Base-by-base conservation (phyloP, 2,797 vertebrate genomes). In the Melanotaenia maccullochi region DNA sequence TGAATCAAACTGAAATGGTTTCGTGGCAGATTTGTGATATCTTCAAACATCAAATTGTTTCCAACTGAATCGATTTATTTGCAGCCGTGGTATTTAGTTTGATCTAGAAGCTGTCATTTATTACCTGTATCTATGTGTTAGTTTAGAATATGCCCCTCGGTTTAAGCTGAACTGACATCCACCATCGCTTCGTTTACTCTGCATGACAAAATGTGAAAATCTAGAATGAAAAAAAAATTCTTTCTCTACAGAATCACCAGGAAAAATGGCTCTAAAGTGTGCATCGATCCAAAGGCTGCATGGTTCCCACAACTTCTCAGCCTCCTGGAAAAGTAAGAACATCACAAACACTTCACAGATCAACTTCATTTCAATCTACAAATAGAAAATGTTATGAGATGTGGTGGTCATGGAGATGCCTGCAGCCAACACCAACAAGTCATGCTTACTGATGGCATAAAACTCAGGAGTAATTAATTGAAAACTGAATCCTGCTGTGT, bases 241-340 rank as follows among this genome's bases (percentile, higher is more conserved):
- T 12, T 25, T 2, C 49, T 72, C 44, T 30, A 22, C 76, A 93
- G 92, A 14, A 1, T 93, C 71, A 83, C 74, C 30, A 52, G 2
- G 38, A 90, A 1, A 49, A 49, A 65, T 0, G 44, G 61, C 6
- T 2, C 1, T 0, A 65, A 0, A 7, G 8, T 90, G 28, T 93
- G 93, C 32, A 3, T 89, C 0, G 0, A 64, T 0, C 89, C 90
- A n/a, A 0, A 44, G 0, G 68, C 9, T 0, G 0, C 0, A 0
- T 93, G 91, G 90, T 5, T 93, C 51, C 38, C 58, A 0, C 0
- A 0, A 0, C 0, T 90, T 1, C 9, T 92, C 8, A 11, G 0
- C 0, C 9, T 0, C 1, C 0, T 82, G 24, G 52, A 71, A 5
- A 60, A 5, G 90, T 90, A 85, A 69, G 6, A 5, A 62, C 9